A percentile compares a stretch with the other conserved stretches of the same genome.
Conservation (phyloP, 2,888 invertebrate genomes). For the Subacronicta megacephala region DNA sequence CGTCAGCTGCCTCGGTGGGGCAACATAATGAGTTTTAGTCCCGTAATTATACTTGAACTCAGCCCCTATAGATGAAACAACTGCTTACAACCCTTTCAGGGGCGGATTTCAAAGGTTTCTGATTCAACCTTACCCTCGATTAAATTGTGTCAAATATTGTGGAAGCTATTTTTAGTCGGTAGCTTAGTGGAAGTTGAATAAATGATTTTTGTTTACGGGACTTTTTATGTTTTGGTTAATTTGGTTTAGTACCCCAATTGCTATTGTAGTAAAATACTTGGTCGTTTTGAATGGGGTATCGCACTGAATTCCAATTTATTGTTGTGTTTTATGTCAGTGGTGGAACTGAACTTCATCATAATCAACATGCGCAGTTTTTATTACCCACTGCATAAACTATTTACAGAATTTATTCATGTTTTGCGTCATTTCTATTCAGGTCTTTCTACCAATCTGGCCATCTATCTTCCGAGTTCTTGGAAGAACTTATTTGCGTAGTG, state of each 20-base stretch:
- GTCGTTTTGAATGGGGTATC: no score
- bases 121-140: constrained; percentile 36
- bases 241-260: no score
- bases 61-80: constrained; percentile 53
- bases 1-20: constrained; percentile 31
- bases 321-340: no score
- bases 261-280: not conserved
- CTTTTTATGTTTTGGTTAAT: constrained; percentile 6
- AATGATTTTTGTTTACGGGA: constrained; percentile 28
- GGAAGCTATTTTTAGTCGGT: constrained; percentile 40
- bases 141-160: constrained; percentile 52
- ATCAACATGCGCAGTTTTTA: no score
- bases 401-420: not conserved
- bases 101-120: constrained; percentile 51
- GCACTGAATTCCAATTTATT: no score
- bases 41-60: constrained; percentile 49
- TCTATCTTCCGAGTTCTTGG: no score
- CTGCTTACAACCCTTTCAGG: constrained; percentile 49
- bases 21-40: constrained; percentile 50
- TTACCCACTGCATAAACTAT: no score
- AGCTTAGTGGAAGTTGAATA: constrained; percentile 22
- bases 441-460: no score
- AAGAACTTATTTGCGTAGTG: no score
- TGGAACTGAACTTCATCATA: no score
- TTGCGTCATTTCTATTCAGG: no score